Evolutionary conservation across 2,113 vertebrate species (phyloP), one percentile per base, ranked within the genome.

Genomic region (Shinisaurus crocodilurus): DNA sequence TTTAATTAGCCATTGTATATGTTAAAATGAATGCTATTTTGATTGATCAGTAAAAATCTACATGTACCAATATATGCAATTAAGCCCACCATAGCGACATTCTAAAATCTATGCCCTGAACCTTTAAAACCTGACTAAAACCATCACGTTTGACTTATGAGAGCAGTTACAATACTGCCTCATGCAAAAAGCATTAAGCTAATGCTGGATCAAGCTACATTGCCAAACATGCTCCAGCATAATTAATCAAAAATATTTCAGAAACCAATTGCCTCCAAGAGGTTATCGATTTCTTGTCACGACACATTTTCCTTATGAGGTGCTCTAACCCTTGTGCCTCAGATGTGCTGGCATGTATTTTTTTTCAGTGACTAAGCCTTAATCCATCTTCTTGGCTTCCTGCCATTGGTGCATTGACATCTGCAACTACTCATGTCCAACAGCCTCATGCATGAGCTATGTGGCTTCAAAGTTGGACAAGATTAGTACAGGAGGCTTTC

Each of bases 221-320:
- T 96, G 96, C 95, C 95, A 95, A 97, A 96, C 88, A 89, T 94
- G 90, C 86, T 57, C 91, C 95, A 96, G 96, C 94, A 96, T 97
- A 96, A 97, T 97, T 97, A 97, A 97, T 97, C 95, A 97, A 95
- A 95, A 93, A 95, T 95, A 97, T 96, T 97, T 97, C 96, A 97
- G 94, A 97, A 97, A 82, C 60, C 94, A 95, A 95, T 95, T 32
- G 0, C 95, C 95, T 97, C 93, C 94, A 95, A 95, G 94, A 96
- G 90, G 92, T 96, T 97, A 98, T 96, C 94, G 96, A 98, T 97
- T 97, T 97, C 93, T 96, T 96, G 97, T 97, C 97, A 97, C 0
- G 90, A 95, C 92, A 95, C 37, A 54, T 95, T 96, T 93, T 94
- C 94, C 93, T 96, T 89, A 88, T 34, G 95, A 96, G 96, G 96